Base-by-base conservation (phyloP, 2,113 vertebrate genomes). In the Ranitomeya imitator region DNA sequence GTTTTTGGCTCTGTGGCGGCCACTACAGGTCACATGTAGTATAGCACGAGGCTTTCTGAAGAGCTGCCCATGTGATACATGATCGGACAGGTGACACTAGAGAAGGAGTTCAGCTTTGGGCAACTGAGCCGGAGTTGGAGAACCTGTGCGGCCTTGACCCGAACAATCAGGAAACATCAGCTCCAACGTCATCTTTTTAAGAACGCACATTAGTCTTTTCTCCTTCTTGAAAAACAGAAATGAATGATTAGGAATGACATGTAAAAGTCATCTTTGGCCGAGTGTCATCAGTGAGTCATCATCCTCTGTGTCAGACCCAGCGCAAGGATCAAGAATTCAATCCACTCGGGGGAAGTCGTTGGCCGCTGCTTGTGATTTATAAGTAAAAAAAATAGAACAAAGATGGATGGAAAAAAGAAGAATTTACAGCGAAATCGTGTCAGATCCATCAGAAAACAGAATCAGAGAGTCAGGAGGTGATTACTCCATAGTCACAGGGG, bases 231-330 rank as follows among this genome's bases (percentile, higher is more conserved):
- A 82, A 45, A 82, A 79, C 67, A 74, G 31, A 63, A 83, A 12
- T 83, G 69, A 88, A 82, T 76, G 57, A 88, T 83, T 88, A 45
- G 81, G 65, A 76, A 83, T 83, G 79, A 88, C 80, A 83, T 31
- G 18, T 77, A 59, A 77, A 79, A 88, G 86, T 88, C 86, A 88
- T 83, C 60, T 57, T 76, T 88, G 86, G 86, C 86, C 19, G 31
- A 18, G 15, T 26, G 9, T 63, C 69, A 65, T 19, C 71, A 12
- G 78, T 83, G 78, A 88, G n/a, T 88, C 79, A 74, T 86, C 57
- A 74, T 21, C 76, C 31, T 52, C 13, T 54, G 11, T 63, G 79
- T 88, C 80, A 76, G 60, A 83, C 59, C 45, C 69, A 76, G 79
- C 19, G n/a, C 37, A 13, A 59, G 71, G 55, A 82, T 74, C 86